Percentiles rank a stretch among this genome's conserved stretches.
Conservation (phyloP, 2,113 vertebrate genomes). For the Nicator chloris region DNA sequence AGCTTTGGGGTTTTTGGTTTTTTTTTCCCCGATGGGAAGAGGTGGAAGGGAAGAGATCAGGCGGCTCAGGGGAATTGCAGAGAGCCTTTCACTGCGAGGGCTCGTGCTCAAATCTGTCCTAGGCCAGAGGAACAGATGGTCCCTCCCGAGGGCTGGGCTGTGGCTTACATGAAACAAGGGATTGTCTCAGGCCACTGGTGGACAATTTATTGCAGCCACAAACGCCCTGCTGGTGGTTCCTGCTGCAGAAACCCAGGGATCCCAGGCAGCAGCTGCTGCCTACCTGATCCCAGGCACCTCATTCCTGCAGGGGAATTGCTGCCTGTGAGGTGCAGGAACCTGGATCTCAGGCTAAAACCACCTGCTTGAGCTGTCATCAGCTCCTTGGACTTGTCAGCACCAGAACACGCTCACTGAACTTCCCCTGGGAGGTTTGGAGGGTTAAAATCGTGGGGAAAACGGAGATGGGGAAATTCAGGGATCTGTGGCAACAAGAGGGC, state of each 20-base stretch:
- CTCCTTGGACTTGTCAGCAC: neutral
- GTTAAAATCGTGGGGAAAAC: rapidly evolving
- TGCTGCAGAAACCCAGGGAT: neutral
- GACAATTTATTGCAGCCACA: neutral
- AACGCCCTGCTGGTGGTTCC: neutral
- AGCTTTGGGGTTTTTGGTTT: neutral
- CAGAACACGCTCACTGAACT: rapidly evolving
- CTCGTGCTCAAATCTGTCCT: neutral
- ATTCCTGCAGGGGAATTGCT: neutral
- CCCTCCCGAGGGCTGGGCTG: neutral
- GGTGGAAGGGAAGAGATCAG: slow-evolving; percentile 22
- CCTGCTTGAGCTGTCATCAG: neutral
- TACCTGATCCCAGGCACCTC: neutral
- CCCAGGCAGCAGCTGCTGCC: neutral
- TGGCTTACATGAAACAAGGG: neutral
- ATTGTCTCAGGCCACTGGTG: neutral
- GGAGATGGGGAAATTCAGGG: neutral
- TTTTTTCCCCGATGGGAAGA: neutral
- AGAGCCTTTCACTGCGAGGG: slow-evolving; percentile 18
- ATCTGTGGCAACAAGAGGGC: neutral
- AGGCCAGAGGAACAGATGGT: slow-evolving; percentile 37
- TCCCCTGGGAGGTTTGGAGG: neutral
- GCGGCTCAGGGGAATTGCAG: slow-evolving; percentile 18
- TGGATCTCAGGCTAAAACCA: rapidly evolving
- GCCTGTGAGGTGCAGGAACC: neutral